Evolutionary conservation across 2,888 invertebrate species (phyloP).

Genomic region (Hypomecis punctinalis): DNA sequence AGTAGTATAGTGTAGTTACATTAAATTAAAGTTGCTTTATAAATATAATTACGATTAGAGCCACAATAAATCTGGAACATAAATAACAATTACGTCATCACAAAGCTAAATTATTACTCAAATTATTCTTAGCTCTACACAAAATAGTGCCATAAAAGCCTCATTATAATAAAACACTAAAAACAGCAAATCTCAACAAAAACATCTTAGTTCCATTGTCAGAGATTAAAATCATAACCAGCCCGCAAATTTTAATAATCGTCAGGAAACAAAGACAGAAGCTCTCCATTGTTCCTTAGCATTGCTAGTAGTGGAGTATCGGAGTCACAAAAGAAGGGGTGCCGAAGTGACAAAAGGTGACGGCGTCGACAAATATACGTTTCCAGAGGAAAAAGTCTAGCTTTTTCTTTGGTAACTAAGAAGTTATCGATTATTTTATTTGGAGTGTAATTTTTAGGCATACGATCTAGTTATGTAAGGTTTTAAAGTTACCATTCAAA

Average conservation of each 20-base stretch:
- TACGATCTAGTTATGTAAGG: too few relatives aligned
- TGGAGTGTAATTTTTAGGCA: too few relatives aligned
- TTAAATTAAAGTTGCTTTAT: background rate
- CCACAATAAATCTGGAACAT: too few relatives aligned
- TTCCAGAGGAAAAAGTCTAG: slow-evolving; percentile 7
- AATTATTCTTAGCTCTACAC: background rate
- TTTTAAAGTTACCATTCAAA: too few relatives aligned
- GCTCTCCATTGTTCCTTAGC: slow-evolving; percentile 40
- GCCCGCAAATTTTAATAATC: slow-evolving; percentile 41
- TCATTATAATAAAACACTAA: background rate
- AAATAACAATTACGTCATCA: too few relatives aligned
- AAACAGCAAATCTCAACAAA: slow-evolving; percentile 9
- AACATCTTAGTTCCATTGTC: slow-evolving; percentile 21
- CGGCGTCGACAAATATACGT: background rate
- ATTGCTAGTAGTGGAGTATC: slow-evolving; percentile 39
- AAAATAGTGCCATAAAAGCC: background rate
- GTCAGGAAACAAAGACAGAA: slow-evolving; percentile 41
- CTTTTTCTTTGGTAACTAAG: too few relatives aligned
- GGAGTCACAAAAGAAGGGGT: slow-evolving; percentile 25
- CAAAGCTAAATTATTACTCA: background rate
- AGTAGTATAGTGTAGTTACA: too few relatives aligned
- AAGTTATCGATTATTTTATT: too few relatives aligned
- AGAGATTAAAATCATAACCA: slow-evolving; percentile 37
- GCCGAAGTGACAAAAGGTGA: slow-evolving; percentile 36
- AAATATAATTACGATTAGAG: background rate